Percentiles rank a stretch among this genome's conserved stretches.
phyloP scores from a whole-genome alignment of 2,113 vertebrate species.

The Xerus inauris region DNA sequence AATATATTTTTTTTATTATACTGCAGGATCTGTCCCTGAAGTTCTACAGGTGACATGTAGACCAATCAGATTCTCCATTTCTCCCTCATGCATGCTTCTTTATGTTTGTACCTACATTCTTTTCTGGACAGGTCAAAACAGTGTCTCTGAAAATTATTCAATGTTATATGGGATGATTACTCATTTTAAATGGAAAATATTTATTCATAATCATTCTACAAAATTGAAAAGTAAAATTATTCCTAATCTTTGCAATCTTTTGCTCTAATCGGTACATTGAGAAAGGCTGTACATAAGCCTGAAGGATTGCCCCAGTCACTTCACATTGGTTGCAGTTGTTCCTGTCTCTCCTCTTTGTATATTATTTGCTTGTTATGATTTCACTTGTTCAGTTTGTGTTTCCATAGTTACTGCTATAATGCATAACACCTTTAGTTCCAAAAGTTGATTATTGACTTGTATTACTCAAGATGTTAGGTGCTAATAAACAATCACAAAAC shows the following conservation, averaged over 20 bases:
- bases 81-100: not conserved
- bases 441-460: not conserved
- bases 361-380: not conserved
- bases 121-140: not conserved
- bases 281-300: not conserved
- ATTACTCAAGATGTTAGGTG: not conserved
- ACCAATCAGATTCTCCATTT: not conserved
- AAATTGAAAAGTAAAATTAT: not conserved
- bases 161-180: not conserved
- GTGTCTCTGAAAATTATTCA: conserved; percentile 7
- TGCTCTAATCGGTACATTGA: not conserved
- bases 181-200: not conserved
- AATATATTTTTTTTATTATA: not conserved
- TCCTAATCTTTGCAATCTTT: not conserved
- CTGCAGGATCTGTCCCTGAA: not conserved
- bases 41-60: not conserved
- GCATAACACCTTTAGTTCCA: not conserved
- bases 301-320: not conserved
- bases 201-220: not conserved
- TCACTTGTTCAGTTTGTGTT: conserved; percentile 3
- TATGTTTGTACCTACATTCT: not conserved
- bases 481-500: not conserved
- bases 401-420: not conserved
- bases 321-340: not conserved
- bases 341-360: not conserved